phyloP scores from a whole-genome alignment of 2,113 vertebrate genomes.

The Isurus oxyrinchus region DNA sequence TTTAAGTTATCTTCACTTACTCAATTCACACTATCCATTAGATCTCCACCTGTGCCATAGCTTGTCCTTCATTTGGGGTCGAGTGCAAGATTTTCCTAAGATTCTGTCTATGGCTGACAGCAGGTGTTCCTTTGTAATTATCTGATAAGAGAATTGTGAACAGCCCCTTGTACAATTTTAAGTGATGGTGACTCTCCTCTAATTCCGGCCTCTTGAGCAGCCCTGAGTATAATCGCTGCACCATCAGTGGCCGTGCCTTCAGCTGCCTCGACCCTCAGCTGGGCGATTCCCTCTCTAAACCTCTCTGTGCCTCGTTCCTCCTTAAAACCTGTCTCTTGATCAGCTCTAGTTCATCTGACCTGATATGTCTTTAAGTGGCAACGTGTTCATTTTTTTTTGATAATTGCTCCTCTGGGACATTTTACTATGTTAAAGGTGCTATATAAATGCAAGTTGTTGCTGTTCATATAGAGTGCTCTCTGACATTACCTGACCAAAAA shows the following conservation, averaged over 20 bases:
- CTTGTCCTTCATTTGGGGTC: neutral
- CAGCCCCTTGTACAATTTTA: neutral
- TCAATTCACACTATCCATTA: neutral
- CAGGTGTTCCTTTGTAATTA: neutral
- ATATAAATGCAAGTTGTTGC: neutral
- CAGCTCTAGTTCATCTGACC: neutral
- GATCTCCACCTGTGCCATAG: neutral
- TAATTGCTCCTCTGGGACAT: neutral
- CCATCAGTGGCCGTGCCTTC: neutral
- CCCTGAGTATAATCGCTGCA: neutral
- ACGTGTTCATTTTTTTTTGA: neutral
- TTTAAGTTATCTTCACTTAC: slow-evolving; percentile 42
- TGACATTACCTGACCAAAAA: neutral
- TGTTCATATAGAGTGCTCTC: neutral
- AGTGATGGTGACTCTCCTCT: neutral
- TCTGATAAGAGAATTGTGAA: neutral
- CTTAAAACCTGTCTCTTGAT: neutral
- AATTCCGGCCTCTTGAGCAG: neutral
- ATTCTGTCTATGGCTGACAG: neutral
- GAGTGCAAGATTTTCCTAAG: neutral
- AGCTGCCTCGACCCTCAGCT: neutral
- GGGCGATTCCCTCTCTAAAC: neutral
- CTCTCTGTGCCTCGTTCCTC: neutral
- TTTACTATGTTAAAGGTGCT: neutral
- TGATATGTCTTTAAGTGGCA: neutral